A percentile compares a stretch with the other conserved stretches of the same genome.
phyloP scores from a whole-genome alignment of 1,140 invertebrate genomes.

The Nymphalis io region DNA sequence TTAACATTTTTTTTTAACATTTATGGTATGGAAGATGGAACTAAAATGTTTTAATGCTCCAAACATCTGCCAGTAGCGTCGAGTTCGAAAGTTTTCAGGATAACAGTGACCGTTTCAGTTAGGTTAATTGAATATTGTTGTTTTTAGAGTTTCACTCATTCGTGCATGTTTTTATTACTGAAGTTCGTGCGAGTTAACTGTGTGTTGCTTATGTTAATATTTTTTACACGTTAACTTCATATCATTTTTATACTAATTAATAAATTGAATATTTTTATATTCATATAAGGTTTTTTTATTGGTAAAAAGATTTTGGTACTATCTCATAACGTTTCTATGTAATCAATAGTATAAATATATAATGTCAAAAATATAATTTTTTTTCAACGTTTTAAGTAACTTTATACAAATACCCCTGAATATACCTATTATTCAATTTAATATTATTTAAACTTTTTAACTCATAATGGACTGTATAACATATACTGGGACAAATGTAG shows the following conservation, averaged over 20 bases:
- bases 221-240: slow-evolving; percentile 21
- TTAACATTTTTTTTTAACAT: neutral
- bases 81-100: slow-evolving; percentile 34
- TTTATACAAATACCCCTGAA: no score
- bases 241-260: no score
- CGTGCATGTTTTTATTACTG: slow-evolving; percentile 32
- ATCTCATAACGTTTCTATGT: no score
- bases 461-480: no score
- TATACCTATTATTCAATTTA: no score
- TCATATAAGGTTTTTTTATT: no score
- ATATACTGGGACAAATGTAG: no score
- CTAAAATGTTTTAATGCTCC: slow-evolving; percentile 23
- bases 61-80: slow-evolving; percentile 19
- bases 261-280: no score
- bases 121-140: slow-evolving; percentile 40
- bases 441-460: no score
- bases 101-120: slow-evolving; percentile 37
- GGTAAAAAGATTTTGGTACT: neutral
- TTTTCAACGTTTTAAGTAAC: no score
- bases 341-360: no score
- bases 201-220: slow-evolving; percentile 22
- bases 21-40: neutral
- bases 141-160: slow-evolving; percentile 33
- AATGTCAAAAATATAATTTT: no score
- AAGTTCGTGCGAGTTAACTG: slow-evolving; percentile 29